Evolutionary conservation across 2,888 invertebrate genomes (phyloP).

Genomic region (Orgyia antiqua): DNA sequence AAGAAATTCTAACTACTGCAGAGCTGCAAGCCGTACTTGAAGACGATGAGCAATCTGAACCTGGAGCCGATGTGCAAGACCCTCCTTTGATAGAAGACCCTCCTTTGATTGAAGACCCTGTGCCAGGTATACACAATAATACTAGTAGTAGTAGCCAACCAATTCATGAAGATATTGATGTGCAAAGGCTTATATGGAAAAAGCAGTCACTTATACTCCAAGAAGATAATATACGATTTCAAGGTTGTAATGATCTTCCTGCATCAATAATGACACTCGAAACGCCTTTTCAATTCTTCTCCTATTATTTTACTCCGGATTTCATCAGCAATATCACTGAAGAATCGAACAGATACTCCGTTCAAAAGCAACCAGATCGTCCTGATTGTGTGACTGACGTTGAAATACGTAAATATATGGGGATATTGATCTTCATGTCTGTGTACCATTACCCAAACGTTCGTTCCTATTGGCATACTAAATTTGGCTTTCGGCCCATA

Average conservation of each 20-base stretch:
- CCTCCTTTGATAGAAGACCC: slow-evolving; percentile 10
- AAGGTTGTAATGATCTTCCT: not conserved
- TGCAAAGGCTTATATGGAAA: too few relatives aligned
- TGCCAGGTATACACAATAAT: slow-evolving; percentile 10
- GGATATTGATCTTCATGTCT: slow-evolving; percentile 9
- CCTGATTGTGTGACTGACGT: slow-evolving; percentile 6
- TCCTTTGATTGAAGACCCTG: slow-evolving; percentile 10
- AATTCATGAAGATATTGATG: too few relatives aligned
- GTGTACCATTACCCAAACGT: slow-evolving; percentile 8
- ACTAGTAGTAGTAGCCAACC: slow-evolving; percentile 11
- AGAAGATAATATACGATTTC: not conserved
- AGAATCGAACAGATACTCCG: not conserved
- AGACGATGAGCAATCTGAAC: slow-evolving; percentile 9
- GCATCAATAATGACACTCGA: not conserved
- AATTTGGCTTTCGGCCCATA: slow-evolving; percentile 18
- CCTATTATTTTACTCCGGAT: not conserved
- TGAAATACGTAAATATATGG: slow-evolving; percentile 7
- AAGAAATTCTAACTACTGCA: slow-evolving; percentile 7
- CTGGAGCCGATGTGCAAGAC: slow-evolving; percentile 11
- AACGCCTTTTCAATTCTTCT: not conserved
- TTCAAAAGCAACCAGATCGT: slow-evolving; percentile 7
- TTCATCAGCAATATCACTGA: not conserved
- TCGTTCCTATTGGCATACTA: slow-evolving; percentile 9
- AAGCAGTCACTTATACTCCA: not conserved
- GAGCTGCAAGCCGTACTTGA: slow-evolving; percentile 10